Evolutionary conservation across 1,140 invertebrate genomes (phyloP).

Genomic region (Streblospio benedicti): DNA sequence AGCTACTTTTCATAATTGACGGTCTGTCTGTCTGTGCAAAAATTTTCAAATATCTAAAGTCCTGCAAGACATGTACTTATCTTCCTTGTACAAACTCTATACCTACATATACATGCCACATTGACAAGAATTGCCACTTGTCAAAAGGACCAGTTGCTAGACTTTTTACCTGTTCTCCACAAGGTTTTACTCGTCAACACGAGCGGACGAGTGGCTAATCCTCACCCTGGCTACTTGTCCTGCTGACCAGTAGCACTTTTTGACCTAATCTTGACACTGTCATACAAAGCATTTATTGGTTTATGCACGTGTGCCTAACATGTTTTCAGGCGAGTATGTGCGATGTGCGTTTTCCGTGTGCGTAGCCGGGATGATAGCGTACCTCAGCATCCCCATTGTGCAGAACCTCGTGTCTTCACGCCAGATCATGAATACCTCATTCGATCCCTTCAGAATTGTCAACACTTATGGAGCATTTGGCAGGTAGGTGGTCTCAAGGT

Average conservation of each 20-base stretch:
- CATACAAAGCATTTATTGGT: background rate
- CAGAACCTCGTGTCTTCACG: slow-evolving; percentile 45
- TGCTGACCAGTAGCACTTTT: no score
- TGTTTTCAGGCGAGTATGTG: slow-evolving; percentile 30
- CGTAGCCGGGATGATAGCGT: slow-evolving; percentile 37
- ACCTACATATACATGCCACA: slow-evolving; percentile 10
- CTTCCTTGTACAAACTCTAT: no score
- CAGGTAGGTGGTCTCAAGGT: slow-evolving; percentile 39
- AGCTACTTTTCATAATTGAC: no score
- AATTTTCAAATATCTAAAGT: slow-evolving; percentile 12
- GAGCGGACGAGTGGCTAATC: no score
- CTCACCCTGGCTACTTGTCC: no score
- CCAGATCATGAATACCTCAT: slow-evolving; percentile 50
- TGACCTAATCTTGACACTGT: no score
- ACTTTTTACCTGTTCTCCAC: no score
- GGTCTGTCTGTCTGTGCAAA: slow-evolving; percentile 15
- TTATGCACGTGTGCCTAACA: background rate
- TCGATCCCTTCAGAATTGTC: slow-evolving; percentile 47
- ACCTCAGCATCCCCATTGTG: slow-evolving; percentile 48
- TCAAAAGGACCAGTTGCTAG: background rate
- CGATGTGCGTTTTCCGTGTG: slow-evolving; percentile 35
- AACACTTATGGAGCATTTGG: slow-evolving; percentile 52
- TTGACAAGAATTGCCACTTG: background rate
- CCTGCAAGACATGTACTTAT: slow-evolving; percentile 25
- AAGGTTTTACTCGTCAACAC: no score